Base-by-base conservation (phyloP, 1,140 invertebrate species). In the Bactericera cockerelli region DNA sequence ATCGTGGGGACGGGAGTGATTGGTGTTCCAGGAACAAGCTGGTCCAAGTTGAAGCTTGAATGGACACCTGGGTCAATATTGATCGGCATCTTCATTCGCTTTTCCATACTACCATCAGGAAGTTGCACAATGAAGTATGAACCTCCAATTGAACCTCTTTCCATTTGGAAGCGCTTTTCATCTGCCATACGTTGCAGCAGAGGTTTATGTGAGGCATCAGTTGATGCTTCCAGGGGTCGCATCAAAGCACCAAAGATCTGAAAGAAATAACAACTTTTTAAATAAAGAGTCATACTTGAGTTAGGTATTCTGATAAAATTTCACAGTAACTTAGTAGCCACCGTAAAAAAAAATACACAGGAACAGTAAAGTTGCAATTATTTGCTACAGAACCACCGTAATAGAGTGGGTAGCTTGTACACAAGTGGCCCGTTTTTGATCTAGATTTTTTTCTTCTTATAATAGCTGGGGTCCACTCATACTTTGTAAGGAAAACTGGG, bases 161-260 rank as follows among this genome's bases (percentile, higher is more conserved):
- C 87, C 84, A 92, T 84, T 72, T 90, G 87, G 65, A 89, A 79
- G 54, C 84, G 76, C 64, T 92, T 89, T 66, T 93, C 89, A 72
- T 93, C 89, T 1, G 89, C 89, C 86, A 93, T 90, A 59, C 89
- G 73, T 71, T 92, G 87, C 49, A 93, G 75, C 6, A 89, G 70
- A 1, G 87, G 85, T 68, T 86, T 89, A 19, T 83, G 81, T 8
- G 77, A 80, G 2, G 79, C 77, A 21, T 71, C 76, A 72, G 83
- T 86, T 1, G 80, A 82, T 69, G 79, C 88, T 65, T 84, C 90
- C 11, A 98, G 71, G 1, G 95, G 95, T 63, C 91, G 78, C 91
- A 98, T 98, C 61, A 98, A 75, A 11, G 88, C 84, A 22, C 93
- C 95, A 67, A 94, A 96, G 14, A 93, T 72, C 79, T 80, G 63